Conservation (phyloP, 1,140 invertebrate species). For the Camponotus vicinus region DNA sequence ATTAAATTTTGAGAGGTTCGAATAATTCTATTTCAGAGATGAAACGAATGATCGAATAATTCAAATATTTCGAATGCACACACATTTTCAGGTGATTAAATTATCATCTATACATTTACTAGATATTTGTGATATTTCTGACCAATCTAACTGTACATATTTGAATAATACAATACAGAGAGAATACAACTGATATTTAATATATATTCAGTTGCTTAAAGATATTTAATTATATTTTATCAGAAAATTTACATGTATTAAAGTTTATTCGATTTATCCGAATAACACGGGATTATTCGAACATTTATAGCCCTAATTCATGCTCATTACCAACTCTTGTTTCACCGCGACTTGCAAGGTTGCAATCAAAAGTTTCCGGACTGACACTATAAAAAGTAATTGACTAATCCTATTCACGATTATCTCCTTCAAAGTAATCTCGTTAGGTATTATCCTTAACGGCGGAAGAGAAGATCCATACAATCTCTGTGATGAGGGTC, state of each 20-base stretch:
- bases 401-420: slow-evolving; percentile 17
- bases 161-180: neutral
- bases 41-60: slow-evolving; percentile 36
- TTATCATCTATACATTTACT: slow-evolving; percentile 19
- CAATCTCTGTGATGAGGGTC: neutral
- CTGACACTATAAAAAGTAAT: slow-evolving; percentile 14
- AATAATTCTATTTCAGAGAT: neutral
- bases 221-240: slow-evolving; percentile 26
- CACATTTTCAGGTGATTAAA: neutral
- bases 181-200: slow-evolving; percentile 2
- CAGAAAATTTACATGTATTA: neutral
- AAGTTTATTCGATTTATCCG: slow-evolving; percentile 24
- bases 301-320: neutral
- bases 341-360: neutral
- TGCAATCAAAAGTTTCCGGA: slow-evolving; percentile 22
- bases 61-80: slow-evolving; percentile 10
- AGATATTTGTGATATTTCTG: slow-evolving; percentile 30
- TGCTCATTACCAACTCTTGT: neutral
- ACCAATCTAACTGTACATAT: slow-evolving; percentile 26
- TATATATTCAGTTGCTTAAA: neutral
- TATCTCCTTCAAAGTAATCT: neutral
- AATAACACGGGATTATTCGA: slow-evolving; percentile 18
- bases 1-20: slow-evolving; percentile 35
- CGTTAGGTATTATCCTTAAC: neutral
- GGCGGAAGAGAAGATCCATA: neutral